Base-by-base conservation (phyloP, 2,888 invertebrate genomes). In the Latrodectus elegans region DNA sequence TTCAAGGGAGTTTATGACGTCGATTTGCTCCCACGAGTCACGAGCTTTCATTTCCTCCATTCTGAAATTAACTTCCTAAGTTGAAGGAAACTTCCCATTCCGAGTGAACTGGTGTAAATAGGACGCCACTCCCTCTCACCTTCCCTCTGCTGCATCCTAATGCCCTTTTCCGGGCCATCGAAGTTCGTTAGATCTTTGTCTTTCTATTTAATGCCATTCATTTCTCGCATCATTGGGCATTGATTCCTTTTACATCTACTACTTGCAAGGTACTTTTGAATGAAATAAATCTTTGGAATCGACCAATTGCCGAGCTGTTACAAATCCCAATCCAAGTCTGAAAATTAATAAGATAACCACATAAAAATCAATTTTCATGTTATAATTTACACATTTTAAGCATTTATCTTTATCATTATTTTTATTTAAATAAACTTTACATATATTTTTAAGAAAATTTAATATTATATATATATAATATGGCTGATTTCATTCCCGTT, bases 21-120 rank as follows among this genome's bases (percentile, higher is more conserved):
- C 70, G 15, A 70, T 70, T 49, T 15, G 26, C 70, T 3, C 8
- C 38, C 49, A 67, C 60, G n/a, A 60, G 60, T 60, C 60, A 60
- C n/a, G 60, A n/a, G n/a, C 22, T 49, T 64, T 76, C 70, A 83
- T 83, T 76, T 83, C 83, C 83, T 83, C 38, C 52, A 12, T 14
- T 71, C 70, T 53, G 83, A 76, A 83, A 83, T 83, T 76, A 83
- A 83, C 76, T 83, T 83, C 83, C 76, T 71, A 60, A 70, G 64
- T 70, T 68, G 60, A 55, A 76, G 76, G 75, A 82, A 82, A 82
- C 67, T 73, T 51, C 68, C 82, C 82, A 67, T 82, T 75, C 68
- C 67, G 15, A 22, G 2, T 51, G 65, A 81, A 81, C 53, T 22
- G 65, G 52, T 53, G 75, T 55, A 75, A 75, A 75, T 75, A 77